Conservation (phyloP, 2,113 vertebrate species). For the Trinectes maculatus region DNA sequence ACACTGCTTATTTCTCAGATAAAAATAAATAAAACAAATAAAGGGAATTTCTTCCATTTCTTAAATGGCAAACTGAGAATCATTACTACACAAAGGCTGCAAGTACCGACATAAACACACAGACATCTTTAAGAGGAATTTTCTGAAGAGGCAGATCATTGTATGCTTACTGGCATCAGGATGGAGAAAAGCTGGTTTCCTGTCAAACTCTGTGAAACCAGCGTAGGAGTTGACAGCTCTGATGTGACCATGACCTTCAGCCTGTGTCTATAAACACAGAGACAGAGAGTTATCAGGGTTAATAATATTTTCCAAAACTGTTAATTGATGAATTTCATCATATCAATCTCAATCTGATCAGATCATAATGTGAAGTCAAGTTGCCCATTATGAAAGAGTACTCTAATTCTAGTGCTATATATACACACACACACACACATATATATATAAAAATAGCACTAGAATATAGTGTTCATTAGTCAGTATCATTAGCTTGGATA, state of each 20-base stretch:
- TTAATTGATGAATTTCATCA: neutral
- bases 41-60: no score
- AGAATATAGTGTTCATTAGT: no score
- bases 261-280: slow-evolving; percentile 68
- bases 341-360: neutral
- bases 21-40: neutral
- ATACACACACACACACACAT: neutral
- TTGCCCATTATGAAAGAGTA: neutral
- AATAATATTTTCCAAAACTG: neutral
- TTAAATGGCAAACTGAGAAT: no score
- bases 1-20: neutral
- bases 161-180: slow-evolving; percentile 85
- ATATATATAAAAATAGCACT: no score
- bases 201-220: slow-evolving; percentile 87
- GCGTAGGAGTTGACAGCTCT: slow-evolving; percentile 87
- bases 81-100: no score
- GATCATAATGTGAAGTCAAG: no score
- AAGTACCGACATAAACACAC: no score
- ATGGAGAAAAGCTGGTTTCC: slow-evolving; percentile 79
- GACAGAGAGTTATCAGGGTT: neutral
- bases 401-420: neutral
- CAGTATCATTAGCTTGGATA: no score
- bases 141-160: neutral
- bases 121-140: neutral
- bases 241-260: slow-evolving; percentile 80